Conservation (phyloP, 2,797 vertebrate species). For the Microhierax caerulescens region DNA sequence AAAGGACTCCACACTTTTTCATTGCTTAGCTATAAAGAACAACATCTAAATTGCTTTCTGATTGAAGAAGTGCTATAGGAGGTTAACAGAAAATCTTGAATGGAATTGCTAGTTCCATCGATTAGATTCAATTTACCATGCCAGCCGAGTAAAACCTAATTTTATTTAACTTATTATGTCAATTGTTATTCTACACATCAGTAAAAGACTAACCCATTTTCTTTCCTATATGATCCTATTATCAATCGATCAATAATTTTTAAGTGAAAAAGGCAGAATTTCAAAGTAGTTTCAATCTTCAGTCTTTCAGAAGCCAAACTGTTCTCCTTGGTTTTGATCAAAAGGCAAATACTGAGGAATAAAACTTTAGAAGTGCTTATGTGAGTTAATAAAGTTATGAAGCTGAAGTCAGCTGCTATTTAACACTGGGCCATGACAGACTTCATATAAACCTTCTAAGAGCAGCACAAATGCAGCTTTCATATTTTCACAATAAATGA, state of each 20-base stretch:
- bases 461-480: not conserved
- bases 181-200: slow-evolving; percentile 41
- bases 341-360: not conserved
- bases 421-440: not conserved
- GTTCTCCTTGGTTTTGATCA: not conserved
- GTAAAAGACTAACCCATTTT: slow-evolving; percentile 9
- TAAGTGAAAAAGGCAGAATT: not conserved
- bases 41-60: not conserved
- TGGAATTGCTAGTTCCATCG: slow-evolving; percentile 31
- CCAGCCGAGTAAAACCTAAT: slow-evolving; percentile 9
- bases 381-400: not conserved
- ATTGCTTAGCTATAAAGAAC: not conserved
- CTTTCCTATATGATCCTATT: slow-evolving; percentile 9
- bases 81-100: slow-evolving; percentile 48
- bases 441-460: not conserved
- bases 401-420: not conserved
- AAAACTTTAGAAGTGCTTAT: not conserved
- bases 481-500: slow-evolving; percentile 9
- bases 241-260: slow-evolving; percentile 33
- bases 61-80: slow-evolving; percentile 38
- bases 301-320: not conserved
- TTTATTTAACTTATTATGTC: slow-evolving; percentile 21
- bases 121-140: slow-evolving; percentile 29
- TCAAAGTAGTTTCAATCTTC: not conserved
- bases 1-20: not conserved